Conservation (phyloP, 2,888 invertebrate species). For the Cheilosia soror region DNA sequence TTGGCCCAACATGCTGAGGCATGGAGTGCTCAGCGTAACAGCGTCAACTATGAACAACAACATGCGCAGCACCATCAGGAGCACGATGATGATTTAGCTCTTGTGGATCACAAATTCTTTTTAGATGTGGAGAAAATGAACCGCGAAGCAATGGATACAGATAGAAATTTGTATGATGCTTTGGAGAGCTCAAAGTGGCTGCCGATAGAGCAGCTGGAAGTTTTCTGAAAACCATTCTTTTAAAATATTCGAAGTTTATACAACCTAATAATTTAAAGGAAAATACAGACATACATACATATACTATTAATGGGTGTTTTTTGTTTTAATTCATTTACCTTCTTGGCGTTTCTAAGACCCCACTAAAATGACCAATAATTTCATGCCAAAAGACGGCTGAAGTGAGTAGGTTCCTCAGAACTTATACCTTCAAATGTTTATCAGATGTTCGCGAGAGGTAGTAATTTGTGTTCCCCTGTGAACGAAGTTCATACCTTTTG, state of each 20-base stretch:
- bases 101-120: slow-evolving; percentile 91
- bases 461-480: no score
- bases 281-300: background rate
- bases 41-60: slow-evolving; percentile 83
- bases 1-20: slow-evolving; percentile 84
- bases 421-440: no score
- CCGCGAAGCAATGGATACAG: slow-evolving; percentile 90
- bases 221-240: slow-evolving; percentile 83
- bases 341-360: no score
- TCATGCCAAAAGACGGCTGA: no score
- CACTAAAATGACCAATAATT: no score
- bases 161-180: slow-evolving; percentile 91
- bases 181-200: slow-evolving; percentile 93
- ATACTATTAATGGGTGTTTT: no score
- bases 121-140: slow-evolving; percentile 91
- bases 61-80: slow-evolving; percentile 80
- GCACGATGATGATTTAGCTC: slow-evolving; percentile 88
- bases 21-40: slow-evolving; percentile 84
- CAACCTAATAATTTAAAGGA: background rate
- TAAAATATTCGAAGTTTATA: slow-evolving; percentile 80
- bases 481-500: no score
- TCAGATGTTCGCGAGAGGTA: no score
- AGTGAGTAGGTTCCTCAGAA: no score
- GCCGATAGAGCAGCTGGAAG: slow-evolving; percentile 90
- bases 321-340: no score